Conservation (phyloP, 2,888 invertebrate genomes). For the Villa cingulata region DNA sequence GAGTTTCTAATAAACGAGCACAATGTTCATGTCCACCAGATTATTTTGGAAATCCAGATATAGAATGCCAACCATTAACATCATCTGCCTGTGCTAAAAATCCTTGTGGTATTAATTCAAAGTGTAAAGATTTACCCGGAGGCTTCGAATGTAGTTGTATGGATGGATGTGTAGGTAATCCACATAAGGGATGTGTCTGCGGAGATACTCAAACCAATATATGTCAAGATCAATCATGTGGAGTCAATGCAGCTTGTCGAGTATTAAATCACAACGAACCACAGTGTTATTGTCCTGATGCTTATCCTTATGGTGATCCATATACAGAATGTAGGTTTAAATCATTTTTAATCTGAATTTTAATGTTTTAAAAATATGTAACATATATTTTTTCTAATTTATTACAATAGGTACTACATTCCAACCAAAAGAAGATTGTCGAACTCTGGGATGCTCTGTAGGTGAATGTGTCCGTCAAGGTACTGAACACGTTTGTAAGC, state of each 20-base stretch:
- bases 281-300: constrained; percentile 72
- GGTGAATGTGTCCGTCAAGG: constrained; percentile 76
- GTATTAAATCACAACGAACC: constrained; percentile 51
- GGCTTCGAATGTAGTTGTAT: constrained; percentile 71
- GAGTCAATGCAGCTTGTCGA: constrained; percentile 67
- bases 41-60: constrained; percentile 54
- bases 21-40: constrained; percentile 66
- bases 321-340: constrained; percentile 65
- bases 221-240: constrained; percentile 69
- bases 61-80: constrained; percentile 54
- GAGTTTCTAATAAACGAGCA: constrained; percentile 58
- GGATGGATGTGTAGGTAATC: constrained; percentile 67
- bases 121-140: constrained; percentile 63
- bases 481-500: constrained; percentile 54
- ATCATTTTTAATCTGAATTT: too few species aligned
- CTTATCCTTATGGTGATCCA: constrained; percentile 72
- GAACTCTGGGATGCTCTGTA: constrained; percentile 69
- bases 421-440: constrained; percentile 54
- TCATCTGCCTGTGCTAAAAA: constrained; percentile 62
- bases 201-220: constrained; percentile 50
- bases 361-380: constrained; percentile 2
- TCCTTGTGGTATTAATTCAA: constrained; percentile 73
- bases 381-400: too few species aligned
- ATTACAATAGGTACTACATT: constrained; percentile 41
- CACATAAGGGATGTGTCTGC: constrained; percentile 66